Base-by-base conservation (phyloP, 2,888 invertebrate species). In the Pimpla rufipes region DNA sequence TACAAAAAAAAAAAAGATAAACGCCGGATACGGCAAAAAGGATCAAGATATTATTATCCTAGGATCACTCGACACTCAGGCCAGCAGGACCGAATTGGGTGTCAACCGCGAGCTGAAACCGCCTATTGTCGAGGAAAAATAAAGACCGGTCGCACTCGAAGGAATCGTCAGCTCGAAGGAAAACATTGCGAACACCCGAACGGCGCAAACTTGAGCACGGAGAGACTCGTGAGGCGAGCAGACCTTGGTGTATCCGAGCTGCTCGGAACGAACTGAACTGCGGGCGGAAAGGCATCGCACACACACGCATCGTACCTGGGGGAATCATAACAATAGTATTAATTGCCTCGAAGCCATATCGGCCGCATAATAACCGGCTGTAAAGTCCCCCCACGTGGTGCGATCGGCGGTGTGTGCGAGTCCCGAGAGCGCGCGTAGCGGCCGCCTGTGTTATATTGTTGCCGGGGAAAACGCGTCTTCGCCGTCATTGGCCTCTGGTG, bases 311-410 rank as follows among this genome's bases (percentile, higher is more conserved):
- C 87, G 87, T 90, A 89, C 88, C 88, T 87, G 87, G 80, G 85
- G 84, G 88, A 89, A 93, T 92, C 91, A 93, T 93, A 93, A 93
- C 91, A 93, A 93, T 92, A 91, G 92, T 92, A 92, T 90, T 92
- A 92, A 93, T 92, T 92, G 90, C 90, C 89, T 88, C 86, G 86
- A 87, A 89, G 90, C 88, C 90, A 89, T 92, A 92, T 91, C 91
- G 89, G 89, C 88, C 82, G 89, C 91, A 92, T 92, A 93, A 92
- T 91, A 92, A 91, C 90, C 87, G 89, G 84, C 89, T 89, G 79
- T 76, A 79, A 79, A 76, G 79, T 59, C 71, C 71, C 70, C 50
- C 74, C 83, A 71, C 71, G 71, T 66, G 70, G 35, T 79, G 8
- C 74, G 79, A 55, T 79, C 66, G 47, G n/a, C 47, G 67, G 73